These are phyloP conservation scores for Eutolmus rufibarbis DNA, from an alignment of 2,888 invertebrate species.

Conservation along the genomic window DNA sequence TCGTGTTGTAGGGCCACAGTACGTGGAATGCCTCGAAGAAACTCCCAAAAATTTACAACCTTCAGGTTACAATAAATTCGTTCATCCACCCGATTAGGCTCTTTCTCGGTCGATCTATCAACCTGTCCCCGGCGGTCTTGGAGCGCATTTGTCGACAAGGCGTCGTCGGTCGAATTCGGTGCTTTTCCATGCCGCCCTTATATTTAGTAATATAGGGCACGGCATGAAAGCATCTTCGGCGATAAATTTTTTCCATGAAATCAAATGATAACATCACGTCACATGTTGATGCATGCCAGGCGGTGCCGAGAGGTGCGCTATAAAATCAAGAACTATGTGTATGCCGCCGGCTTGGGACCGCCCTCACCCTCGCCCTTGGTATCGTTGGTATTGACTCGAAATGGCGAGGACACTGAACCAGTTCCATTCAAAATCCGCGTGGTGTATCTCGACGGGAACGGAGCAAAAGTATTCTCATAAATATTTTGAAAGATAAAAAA, in stretches of 20 bases:
- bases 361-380: not conserved
- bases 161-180: not conserved
- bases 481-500: not conserved
- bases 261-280: not conserved
- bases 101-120: not conserved
- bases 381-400: not conserved
- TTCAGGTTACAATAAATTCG: not conserved
- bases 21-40: not conserved
- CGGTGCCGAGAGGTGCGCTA: not conserved
- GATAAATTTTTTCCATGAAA: not conserved
- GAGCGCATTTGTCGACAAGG: not conserved
- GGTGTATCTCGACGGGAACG: not conserved
- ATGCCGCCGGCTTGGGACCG: not conserved
- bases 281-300: not conserved
- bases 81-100: not conserved
- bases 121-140: not conserved
- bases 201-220: not conserved
- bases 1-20: not conserved
- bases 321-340: not conserved
- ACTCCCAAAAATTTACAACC: not conserved
- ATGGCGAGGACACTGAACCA: not conserved
- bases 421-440: not conserved
- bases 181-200: not conserved
- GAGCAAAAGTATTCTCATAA: not conserved
- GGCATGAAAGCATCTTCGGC: not conserved